A percentile compares a stretch with the other conserved stretches of the same genome.
phyloP scores from a whole-genome alignment of 2,888 invertebrate species.

The Corbicula japonica region DNA sequence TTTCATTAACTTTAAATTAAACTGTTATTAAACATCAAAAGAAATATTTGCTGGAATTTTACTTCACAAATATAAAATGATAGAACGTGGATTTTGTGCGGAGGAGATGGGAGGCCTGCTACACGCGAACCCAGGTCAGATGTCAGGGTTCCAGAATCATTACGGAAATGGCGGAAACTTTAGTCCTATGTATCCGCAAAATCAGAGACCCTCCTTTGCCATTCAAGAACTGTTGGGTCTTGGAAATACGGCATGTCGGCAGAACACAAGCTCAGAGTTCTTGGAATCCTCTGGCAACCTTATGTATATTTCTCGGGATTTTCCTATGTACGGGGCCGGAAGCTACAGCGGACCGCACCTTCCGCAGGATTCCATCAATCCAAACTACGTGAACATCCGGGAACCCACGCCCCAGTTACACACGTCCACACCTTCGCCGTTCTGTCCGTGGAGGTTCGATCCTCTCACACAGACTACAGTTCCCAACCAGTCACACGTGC shows the following conservation, averaged over 20 bases:
- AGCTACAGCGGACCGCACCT: conserved; percentile 26
- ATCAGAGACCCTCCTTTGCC: conserved; percentile 94
- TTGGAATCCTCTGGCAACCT: conserved; percentile 69
- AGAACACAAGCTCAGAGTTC: conserved; percentile 74
- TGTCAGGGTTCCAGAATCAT: conserved; percentile 69
- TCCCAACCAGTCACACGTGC: conserved; percentile 44
- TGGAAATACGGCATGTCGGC: conserved; percentile 77
- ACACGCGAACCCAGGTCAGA: conserved; percentile 61
- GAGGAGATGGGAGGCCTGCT: conserved; percentile 68
- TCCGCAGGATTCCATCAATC: conserved; percentile 52
- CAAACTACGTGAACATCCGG: conserved; percentile 49
- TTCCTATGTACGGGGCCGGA: conserved; percentile 46
- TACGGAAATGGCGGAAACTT: conserved; percentile 72
- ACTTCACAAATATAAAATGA: conserved; percentile 38
- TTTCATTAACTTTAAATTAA: no score
- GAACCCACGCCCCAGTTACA: conserved; percentile 66
- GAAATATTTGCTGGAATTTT: neutral
- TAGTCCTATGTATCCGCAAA: conserved; percentile 84
- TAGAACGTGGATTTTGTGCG: conserved; percentile 58
- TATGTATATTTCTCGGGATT: conserved; percentile 64
- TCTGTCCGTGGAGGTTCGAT: conserved; percentile 80
- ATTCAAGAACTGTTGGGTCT: conserved; percentile 94
- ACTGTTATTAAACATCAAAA: no score
- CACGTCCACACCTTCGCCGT: conserved; percentile 61
- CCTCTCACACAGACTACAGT: conserved; percentile 55